Percentiles rank a stretch among this genome's conserved stretches.
These are phyloP conservation scores for Melipona quadrifasciata DNA, from an alignment of 1,140 invertebrate species.

Conservation along the genomic window DNA sequence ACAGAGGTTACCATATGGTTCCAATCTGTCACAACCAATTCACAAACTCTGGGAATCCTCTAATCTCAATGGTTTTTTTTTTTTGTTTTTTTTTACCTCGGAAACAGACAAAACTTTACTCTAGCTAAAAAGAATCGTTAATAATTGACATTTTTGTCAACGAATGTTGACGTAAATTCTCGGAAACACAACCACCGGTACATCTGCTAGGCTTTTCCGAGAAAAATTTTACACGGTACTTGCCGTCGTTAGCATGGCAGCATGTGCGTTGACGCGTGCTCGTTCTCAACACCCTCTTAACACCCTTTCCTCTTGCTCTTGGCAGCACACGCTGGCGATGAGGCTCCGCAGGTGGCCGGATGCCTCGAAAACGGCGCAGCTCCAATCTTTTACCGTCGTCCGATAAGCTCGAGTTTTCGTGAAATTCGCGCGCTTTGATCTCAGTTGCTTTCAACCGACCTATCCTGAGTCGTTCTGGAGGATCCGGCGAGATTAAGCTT, in stretches of 20 bases:
- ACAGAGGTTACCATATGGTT: too few species aligned
- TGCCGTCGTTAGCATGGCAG: background rate
- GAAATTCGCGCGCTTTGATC: background rate
- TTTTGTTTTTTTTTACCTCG: too few species aligned
- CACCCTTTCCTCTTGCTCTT: background rate
- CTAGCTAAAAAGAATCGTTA: too few species aligned
- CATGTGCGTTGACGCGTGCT: constrained; percentile 15
- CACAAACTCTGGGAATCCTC: too few species aligned
- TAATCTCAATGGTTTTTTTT: too few species aligned
- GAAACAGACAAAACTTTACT: too few species aligned
- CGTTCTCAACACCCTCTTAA: background rate
- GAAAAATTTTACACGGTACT: background rate
- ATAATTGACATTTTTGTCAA: too few species aligned
- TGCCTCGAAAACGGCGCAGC: constrained; percentile 9
- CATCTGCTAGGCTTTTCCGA: background rate
- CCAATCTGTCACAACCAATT: too few species aligned
- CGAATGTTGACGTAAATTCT: too few species aligned
- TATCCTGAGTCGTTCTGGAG: too few species aligned
- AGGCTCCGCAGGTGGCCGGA: constrained; percentile 48
- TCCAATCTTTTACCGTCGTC: background rate
- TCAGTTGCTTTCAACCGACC: background rate
- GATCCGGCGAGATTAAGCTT: background rate
- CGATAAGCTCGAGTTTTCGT: background rate
- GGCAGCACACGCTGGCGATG: constrained; percentile 14
- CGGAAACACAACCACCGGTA: too few species aligned